phyloP scores from a whole-genome alignment of 2,888 invertebrate species.

The Altica lythri region DNA sequence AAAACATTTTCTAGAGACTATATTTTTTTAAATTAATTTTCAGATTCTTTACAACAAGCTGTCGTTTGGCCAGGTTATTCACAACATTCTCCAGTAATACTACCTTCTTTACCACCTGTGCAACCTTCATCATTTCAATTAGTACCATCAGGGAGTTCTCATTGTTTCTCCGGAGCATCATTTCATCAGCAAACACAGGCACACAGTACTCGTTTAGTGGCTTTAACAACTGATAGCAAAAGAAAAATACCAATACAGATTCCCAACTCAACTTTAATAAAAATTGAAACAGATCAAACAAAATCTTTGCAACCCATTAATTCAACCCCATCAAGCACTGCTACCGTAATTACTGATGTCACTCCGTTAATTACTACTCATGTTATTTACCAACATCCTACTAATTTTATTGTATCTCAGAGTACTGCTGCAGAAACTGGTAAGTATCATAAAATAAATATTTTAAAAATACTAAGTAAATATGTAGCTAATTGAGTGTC shows the following conservation, averaged over 20 bases:
- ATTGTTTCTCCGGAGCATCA: slow-evolving; percentile 65
- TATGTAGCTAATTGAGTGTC: neutral
- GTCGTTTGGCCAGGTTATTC: slow-evolving; percentile 76
- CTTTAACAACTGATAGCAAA: slow-evolving; percentile 63
- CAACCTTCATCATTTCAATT: slow-evolving; percentile 70
- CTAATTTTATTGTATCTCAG: slow-evolving; percentile 54
- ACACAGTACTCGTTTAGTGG: slow-evolving; percentile 70
- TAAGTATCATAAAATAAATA: slow-evolving; percentile 11
- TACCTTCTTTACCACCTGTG: slow-evolving; percentile 60
- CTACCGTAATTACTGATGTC: slow-evolving; percentile 58
- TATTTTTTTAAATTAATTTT: too few relatives aligned
- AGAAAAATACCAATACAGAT: slow-evolving; percentile 59
- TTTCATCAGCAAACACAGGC: slow-evolving; percentile 70
- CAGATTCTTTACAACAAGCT: slow-evolving; percentile 72
- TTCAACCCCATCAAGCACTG: slow-evolving; percentile 51
- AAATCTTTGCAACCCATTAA: slow-evolving; percentile 55
- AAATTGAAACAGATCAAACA: slow-evolving; percentile 68
- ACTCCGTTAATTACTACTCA: slow-evolving; percentile 63
- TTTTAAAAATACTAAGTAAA: neutral
- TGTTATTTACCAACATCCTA: slow-evolving; percentile 61
- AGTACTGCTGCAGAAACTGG: slow-evolving; percentile 46
- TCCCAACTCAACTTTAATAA: slow-evolving; percentile 64
- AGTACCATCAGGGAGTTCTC: slow-evolving; percentile 61
- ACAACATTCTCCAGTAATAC: slow-evolving; percentile 58
- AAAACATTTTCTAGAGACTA: too few relatives aligned